phyloP scores from a whole-genome alignment of 2,888 invertebrate species.

The Eurytoma adleriae region DNA sequence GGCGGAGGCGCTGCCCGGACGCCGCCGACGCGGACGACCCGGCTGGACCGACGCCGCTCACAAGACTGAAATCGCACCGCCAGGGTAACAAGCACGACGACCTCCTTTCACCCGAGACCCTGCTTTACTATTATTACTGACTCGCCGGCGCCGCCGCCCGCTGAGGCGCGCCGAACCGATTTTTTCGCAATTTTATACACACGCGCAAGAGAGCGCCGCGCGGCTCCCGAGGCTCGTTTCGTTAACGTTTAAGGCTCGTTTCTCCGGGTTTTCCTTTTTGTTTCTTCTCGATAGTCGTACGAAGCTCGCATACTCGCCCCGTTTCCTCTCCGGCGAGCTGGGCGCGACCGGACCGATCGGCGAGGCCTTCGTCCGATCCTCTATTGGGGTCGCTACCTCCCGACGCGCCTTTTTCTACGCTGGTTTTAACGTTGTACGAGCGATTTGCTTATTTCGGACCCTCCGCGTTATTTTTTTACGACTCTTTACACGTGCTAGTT shows the following conservation, averaged over 20 bases:
- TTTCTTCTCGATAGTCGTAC: conserved; percentile 29
- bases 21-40: background rate
- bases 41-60: conserved; percentile 42
- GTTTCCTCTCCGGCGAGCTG: conserved; percentile 51
- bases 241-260: background rate
- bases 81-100: conserved; percentile 63
- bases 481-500: conserved; percentile 22
- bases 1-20: conserved; percentile 37
- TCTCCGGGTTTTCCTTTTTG: background rate
- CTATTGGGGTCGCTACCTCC: conserved; percentile 38
- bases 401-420: conserved; percentile 26
- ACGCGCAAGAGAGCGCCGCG: too few species aligned
- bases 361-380: conserved; percentile 4
- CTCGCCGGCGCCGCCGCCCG: background rate
- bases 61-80: conserved; percentile 65
- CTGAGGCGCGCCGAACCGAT: background rate
- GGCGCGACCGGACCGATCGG: background rate
- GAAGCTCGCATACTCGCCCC: conserved; percentile 38
- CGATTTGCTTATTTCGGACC: conserved; percentile 8
- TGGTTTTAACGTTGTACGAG: conserved; percentile 17
- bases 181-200: too few species aligned
- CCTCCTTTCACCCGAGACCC: conserved; percentile 56
- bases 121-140: conserved; percentile 54
- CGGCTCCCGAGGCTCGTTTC: background rate
- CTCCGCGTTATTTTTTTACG: conserved; percentile 43